These are phyloP conservation scores for Upupa epops DNA, from an alignment of 2,113 vertebrate genomes.

Conservation along the genomic window DNA sequence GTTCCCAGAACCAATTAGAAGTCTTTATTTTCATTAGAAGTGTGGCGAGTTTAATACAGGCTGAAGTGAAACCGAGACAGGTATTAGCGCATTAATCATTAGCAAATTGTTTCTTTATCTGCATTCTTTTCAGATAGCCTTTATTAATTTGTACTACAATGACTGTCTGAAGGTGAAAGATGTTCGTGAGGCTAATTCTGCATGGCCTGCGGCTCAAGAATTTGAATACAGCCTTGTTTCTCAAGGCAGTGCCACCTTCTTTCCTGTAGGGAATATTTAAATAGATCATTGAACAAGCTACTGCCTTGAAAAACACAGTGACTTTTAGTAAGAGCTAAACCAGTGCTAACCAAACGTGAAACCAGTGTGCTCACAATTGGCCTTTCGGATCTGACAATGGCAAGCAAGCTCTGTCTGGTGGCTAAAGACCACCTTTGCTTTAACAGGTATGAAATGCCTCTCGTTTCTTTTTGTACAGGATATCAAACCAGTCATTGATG, in stretches of 20 bases:
- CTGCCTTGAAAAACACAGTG: neutral
- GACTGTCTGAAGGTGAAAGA: neutral
- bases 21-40: neutral
- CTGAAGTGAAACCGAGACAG: neutral
- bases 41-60: neutral
- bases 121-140: neutral
- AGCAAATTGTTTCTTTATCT: neutral
- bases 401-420: neutral
- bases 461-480: constrained; percentile 73
- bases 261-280: neutral
- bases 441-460: neutral
- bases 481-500: constrained; percentile 92
- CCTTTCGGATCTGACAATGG: neutral
- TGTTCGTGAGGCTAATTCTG: neutral
- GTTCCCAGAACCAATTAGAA: neutral
- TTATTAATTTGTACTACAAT: neutral
- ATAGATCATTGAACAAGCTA: neutral
- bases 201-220: neutral
- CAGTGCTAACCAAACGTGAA: neutral
- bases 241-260: neutral
- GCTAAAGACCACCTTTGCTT: neutral
- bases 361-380: neutral
- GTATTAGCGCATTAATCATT: neutral
- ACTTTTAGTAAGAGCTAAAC: neutral
- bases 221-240: neutral